Base-by-base conservation (phyloP, 2,888 invertebrate species). In the Parnassius smintheus region DNA sequence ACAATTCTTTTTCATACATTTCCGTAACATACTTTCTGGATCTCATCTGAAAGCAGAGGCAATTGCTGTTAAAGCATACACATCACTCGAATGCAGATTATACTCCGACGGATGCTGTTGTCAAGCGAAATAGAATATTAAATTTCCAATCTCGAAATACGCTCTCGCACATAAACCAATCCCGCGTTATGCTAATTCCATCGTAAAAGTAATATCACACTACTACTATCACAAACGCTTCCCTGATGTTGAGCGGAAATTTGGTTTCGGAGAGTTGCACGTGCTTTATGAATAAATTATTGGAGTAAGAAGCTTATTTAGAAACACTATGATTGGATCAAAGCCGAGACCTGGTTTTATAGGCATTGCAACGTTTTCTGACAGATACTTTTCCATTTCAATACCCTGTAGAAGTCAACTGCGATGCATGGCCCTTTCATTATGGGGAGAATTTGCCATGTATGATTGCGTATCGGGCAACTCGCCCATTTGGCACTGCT, bases 21-120 rank as follows among this genome's bases (percentile, higher is more conserved):
- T 3, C 25, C 3, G 7, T 35, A 35, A 35, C 35, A 35, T 35
- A 35, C 7, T 35, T 35, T 35, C 35, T 8, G 52, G 50, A 35
- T 35, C 41, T 18, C 55, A 25, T 44, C 41, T 61, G 50, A 45
- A 10, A n/a, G 66, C 66, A 65, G 68, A 55, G 65, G 64, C 66
- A 65, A 66, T 67, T 46, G 65, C 61, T 65, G 66, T 64, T 65
- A 61, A 52, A 64, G 56, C 69, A 66, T 67, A 59, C 59, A 61
- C 61, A 60, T 41, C 52, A 41, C 46, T 44, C 50, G 50, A 51
- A 51, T 59, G 55, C 59, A 56, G 58, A 59, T 54, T 63, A 56
- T 41, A 22, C 22, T 44, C 50, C 53, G 10, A n/a, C 44, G 44
- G 25, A 50, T 59, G 41, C 12, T 42, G 45, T 56, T 52, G 55